A percentile compares a stretch with the other conserved stretches of the same genome.
phyloP scores from a whole-genome alignment of 2,113 vertebrate genomes.

The Panthera tigris region DNA sequence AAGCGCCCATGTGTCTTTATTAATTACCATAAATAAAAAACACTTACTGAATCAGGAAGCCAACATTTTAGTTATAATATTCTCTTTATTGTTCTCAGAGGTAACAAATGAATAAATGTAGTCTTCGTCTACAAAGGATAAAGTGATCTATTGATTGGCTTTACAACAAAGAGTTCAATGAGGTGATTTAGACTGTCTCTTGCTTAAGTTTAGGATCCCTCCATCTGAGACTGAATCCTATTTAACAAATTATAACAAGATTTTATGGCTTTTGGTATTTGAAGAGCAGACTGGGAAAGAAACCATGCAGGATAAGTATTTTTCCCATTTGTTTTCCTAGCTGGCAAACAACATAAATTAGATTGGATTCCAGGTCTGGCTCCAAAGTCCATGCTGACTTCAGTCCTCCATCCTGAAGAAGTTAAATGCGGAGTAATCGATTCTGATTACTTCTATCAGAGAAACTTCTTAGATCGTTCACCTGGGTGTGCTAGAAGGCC shows the following conservation, averaged over 20 bases:
- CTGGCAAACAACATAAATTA: not conserved
- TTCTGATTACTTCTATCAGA: not conserved
- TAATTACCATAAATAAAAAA: constrained; percentile 6
- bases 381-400: not conserved
- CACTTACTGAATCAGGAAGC: constrained; percentile 17
- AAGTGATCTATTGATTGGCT: not conserved
- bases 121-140: not conserved
- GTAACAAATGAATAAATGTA: not conserved
- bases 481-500: not conserved
- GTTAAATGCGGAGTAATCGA: not conserved
- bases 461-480: not conserved
- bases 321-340: not conserved
- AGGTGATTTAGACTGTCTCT: not conserved
- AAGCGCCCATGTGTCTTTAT: not conserved
- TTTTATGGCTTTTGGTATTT: not conserved
- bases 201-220: not conserved
- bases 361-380: not conserved
- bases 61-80: not conserved
- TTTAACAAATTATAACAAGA: constrained; percentile 12
- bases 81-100: not conserved
- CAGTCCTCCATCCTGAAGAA: not conserved
- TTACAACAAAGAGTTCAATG: constrained; percentile 17
- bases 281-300: not conserved
- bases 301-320: not conserved
- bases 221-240: not conserved